Conservation (phyloP, 2,888 invertebrate genomes). For the Apotomis capreana region DNA sequence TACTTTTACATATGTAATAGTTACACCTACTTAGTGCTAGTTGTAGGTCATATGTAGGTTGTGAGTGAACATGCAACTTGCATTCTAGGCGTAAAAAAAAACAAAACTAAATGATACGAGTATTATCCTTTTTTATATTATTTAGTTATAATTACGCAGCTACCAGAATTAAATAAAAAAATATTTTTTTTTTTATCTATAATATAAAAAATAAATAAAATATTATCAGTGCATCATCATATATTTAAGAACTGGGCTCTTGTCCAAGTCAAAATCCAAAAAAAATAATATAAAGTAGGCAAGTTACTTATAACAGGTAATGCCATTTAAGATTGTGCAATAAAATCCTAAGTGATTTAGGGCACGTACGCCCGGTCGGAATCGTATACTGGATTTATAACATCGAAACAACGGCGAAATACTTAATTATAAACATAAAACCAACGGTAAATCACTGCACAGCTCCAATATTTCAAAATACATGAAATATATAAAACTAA, state of each 20-base stretch:
- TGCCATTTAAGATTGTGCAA: conserved; percentile 13
- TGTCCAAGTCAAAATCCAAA: too few species aligned
- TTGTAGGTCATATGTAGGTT: too few species aligned
- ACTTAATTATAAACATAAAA: conserved; percentile 12
- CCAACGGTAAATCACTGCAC: not conserved
- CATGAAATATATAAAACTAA: not conserved
- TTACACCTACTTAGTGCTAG: too few species aligned
- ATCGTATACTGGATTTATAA: conserved; percentile 6
- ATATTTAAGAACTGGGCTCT: too few species aligned
- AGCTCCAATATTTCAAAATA: not conserved
- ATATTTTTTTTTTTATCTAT: too few species aligned
- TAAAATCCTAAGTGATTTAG: conserved; percentile 20
- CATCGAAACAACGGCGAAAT: not conserved
- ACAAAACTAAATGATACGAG: too few species aligned
- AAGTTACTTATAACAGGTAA: conserved; percentile 1
- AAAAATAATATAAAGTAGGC: not conserved
- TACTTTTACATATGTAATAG: too few species aligned
- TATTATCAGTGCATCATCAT: not conserved
- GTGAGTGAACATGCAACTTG: too few species aligned
- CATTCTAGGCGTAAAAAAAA: too few species aligned
- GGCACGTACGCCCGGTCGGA: conserved; percentile 4
- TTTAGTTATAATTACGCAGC: too few species aligned
- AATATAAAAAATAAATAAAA: not conserved
- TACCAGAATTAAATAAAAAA: too few species aligned
- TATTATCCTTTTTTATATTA: too few species aligned